A percentile compares a stretch with the other conserved stretches of the same genome.
phyloP scores from a whole-genome alignment of 2,888 invertebrate species.

The Loripinus fragilis region DNA sequence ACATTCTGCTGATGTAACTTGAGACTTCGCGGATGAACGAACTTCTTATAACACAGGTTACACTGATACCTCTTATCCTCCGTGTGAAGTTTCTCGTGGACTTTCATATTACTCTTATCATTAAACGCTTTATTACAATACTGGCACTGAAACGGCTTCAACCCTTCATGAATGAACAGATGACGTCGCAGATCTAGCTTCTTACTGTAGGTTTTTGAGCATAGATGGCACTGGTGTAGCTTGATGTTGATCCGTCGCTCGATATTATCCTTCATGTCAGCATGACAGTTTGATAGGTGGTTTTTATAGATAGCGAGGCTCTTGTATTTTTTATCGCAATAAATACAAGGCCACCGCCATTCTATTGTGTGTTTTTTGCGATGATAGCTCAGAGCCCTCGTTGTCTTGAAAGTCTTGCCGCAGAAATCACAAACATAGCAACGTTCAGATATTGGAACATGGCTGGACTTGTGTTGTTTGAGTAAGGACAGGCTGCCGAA shows the following conservation, averaged over 20 bases:
- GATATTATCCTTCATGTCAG: constrained; percentile 40
- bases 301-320: constrained; percentile 40
- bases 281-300: constrained; percentile 40
- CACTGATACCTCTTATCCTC: constrained; percentile 30
- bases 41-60: constrained; percentile 35
- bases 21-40: constrained; percentile 35
- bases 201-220: constrained; percentile 47
- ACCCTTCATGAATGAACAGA: constrained; percentile 24
- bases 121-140: constrained; percentile 35
- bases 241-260: constrained; percentile 39
- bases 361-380: constrained; percentile 35
- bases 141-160: constrained; percentile 32
- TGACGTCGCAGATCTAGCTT: constrained; percentile 35
- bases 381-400: not conserved
- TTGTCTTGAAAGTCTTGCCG: not conserved
- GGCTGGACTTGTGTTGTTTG: not conserved
- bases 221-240: constrained; percentile 38
- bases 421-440: not conserved
- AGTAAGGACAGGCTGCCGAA: not conserved
- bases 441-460: not conserved
- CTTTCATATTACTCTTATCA: constrained; percentile 27
- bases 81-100: constrained; percentile 49
- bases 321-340: constrained; percentile 42
- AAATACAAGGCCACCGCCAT: constrained; percentile 41
- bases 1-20: constrained; percentile 27